phyloP scores from a whole-genome alignment of 2,888 invertebrate genomes.

The Morpho achilles region DNA sequence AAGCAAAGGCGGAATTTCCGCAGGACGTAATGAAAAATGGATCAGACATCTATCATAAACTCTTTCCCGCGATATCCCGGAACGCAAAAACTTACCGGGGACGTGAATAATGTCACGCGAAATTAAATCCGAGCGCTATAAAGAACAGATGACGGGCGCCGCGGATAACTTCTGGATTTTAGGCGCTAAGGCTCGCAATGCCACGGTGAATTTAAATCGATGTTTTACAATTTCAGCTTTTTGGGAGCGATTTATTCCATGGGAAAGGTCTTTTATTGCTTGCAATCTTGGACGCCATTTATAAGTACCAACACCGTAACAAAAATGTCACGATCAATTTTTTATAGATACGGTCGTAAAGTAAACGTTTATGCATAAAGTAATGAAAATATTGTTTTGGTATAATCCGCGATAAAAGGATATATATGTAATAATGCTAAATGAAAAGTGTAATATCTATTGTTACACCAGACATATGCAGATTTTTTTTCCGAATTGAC shows the following conservation, averaged over 20 bases:
- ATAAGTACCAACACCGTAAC: too few relatives aligned
- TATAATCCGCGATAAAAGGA: too few relatives aligned
- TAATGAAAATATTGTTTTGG: too few relatives aligned
- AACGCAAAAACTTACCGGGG: conserved; percentile 62
- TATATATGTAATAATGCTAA: too few relatives aligned
- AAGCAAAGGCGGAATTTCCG: conserved; percentile 17
- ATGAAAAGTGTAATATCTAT: too few relatives aligned
- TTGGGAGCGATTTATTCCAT: conserved; percentile 3
- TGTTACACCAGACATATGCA: too few relatives aligned
- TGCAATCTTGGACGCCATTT: background rate
- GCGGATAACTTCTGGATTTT: conserved; percentile 30
- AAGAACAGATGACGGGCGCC: conserved; percentile 66
- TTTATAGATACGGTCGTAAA: too few relatives aligned
- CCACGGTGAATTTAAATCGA: conserved; percentile 22
- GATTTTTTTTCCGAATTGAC: too few relatives aligned
- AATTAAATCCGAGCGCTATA: conserved; percentile 70
- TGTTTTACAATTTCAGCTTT: conserved; percentile 15
- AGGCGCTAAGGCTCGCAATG: conserved; percentile 17
- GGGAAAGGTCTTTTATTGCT: background rate
- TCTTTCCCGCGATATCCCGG: conserved; percentile 47
- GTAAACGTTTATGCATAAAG: too few relatives aligned
- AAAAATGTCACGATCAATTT: too few relatives aligned
- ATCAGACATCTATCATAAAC: conserved; percentile 71
- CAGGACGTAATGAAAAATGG: conserved; percentile 62
- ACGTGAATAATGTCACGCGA: conserved; percentile 71